Evolutionary conservation across 2,797 vertebrate genomes (phyloP).

Genomic region (Enoplosus armatus): DNA sequence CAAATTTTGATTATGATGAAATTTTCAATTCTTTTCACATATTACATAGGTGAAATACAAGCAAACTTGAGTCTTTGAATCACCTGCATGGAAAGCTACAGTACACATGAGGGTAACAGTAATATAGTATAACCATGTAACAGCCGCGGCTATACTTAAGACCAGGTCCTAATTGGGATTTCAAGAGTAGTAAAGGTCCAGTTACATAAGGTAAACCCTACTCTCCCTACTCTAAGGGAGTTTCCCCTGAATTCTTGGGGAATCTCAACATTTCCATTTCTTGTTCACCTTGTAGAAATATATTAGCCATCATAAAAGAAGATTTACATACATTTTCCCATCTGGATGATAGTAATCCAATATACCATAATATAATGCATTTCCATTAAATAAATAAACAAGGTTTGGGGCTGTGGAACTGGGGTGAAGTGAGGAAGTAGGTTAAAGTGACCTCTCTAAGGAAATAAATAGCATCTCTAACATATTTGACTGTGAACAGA

Average conservation of each 20-base stretch:
- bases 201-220: conserved; percentile 60
- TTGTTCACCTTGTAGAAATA: conserved; percentile 74
- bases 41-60: conserved; percentile 65
- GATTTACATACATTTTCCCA: conserved; percentile 71
- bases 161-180: conserved; percentile 60
- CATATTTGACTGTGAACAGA: conserved; percentile 77
- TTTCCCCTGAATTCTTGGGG: conserved; percentile 46
- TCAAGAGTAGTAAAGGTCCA: conserved; percentile 61
- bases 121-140: conserved; percentile 52
- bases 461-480: conserved; percentile 81
- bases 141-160: conserved; percentile 35
- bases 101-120: conserved; percentile 68
- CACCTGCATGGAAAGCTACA: conserved; percentile 75
- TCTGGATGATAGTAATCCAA: conserved; percentile 66
- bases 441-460: conserved; percentile 77
- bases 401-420: conserved; percentile 60
- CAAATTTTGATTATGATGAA: conserved; percentile 55
- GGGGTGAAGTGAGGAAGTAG: conserved; percentile 65
- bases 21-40: conserved; percentile 63
- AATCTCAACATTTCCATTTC: conserved; percentile 62
- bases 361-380: conserved; percentile 73
- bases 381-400: conserved; percentile 76
- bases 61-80: conserved; percentile 56
- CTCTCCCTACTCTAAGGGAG: conserved; percentile 44
- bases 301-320: conserved; percentile 71